Percentiles rank a stretch among this genome's conserved stretches.
Conservation (phyloP, 2,797 vertebrate genomes). For the Tolypeutes matacus region DNA sequence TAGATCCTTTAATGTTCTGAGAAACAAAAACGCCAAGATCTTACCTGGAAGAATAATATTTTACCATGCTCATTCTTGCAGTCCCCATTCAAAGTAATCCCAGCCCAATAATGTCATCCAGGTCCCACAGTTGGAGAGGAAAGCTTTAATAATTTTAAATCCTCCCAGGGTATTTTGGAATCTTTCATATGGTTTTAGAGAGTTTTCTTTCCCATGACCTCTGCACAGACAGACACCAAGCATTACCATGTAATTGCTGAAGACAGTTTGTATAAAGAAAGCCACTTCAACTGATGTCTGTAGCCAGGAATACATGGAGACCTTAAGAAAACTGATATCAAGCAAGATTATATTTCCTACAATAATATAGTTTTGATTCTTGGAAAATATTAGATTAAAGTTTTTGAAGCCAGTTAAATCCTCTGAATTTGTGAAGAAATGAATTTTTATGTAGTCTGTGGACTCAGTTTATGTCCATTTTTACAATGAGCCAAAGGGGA, state of each 20-base stretch:
- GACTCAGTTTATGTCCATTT: not conserved
- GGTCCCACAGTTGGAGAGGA: not conserved
- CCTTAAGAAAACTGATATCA: slow-evolving; percentile 18
- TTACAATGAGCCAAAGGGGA: not conserved
- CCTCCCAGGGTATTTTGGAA: not conserved
- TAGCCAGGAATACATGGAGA: not conserved
- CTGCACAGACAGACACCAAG: not conserved
- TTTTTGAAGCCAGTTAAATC: slow-evolving; percentile 45
- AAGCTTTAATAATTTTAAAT: slow-evolving; percentile 34
- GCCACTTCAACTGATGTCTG: not conserved
- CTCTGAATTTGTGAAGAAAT: slow-evolving; percentile 49
- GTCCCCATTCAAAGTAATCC: not conserved
- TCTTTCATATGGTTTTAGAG: not conserved
- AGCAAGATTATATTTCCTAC: slow-evolving; percentile 21
- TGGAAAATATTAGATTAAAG: slow-evolving; percentile 62
- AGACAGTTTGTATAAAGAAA: slow-evolving; percentile 37
- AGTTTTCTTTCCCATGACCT: slow-evolving; percentile 9
- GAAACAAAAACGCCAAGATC: slow-evolving; percentile 14
- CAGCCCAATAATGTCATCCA: not conserved
- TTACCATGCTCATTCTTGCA: slow-evolving; percentile 39
- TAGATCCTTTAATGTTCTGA: not conserved
- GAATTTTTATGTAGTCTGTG: slow-evolving; percentile 26
- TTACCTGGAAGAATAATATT: not conserved
- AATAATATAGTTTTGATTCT: slow-evolving; percentile 28
- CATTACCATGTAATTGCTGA: not conserved